phyloP scores from a whole-genome alignment of 2,113 vertebrate genomes.

The Typhlomys cinereus region DNA sequence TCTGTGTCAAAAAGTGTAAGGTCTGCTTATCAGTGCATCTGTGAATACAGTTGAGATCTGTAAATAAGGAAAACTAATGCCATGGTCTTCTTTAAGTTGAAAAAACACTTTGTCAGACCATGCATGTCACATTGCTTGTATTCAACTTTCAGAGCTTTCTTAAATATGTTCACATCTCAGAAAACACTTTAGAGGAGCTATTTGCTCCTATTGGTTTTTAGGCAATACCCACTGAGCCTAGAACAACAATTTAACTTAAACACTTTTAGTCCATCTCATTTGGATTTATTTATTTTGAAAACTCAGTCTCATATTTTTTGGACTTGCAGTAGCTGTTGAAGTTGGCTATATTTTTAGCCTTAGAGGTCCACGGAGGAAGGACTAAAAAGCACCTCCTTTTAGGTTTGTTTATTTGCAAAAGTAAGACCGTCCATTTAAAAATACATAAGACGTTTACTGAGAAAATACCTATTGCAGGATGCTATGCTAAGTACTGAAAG shows the following conservation, averaged over 20 bases:
- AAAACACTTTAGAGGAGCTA: constrained; percentile 16
- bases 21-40: not conserved
- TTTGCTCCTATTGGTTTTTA: not conserved
- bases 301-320: constrained; percentile 10
- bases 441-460: constrained; percentile 54
- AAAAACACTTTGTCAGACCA: not conserved
- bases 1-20: not conserved
- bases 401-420: constrained; percentile 47
- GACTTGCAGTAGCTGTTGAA: constrained; percentile 33
- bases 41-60: not conserved
- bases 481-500: constrained; percentile 13
- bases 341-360: constrained; percentile 37
- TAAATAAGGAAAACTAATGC: not conserved
- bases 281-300: constrained; percentile 64
- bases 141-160: constrained; percentile 11
- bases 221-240: not conserved
- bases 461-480: constrained; percentile 26
- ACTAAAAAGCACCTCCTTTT: constrained; percentile 35
- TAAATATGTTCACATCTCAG: not conserved
- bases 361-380: not conserved
- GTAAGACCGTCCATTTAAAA: constrained; percentile 49
- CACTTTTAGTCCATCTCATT: not conserved
- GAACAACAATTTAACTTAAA: constrained; percentile 9
- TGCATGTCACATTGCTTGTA: not conserved
- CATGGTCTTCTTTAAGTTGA: not conserved